These are phyloP conservation scores for Xiphorhynchus erythropygius DNA, from an alignment of 2,797 vertebrate genomes.

Conservation along the genomic window DNA sequence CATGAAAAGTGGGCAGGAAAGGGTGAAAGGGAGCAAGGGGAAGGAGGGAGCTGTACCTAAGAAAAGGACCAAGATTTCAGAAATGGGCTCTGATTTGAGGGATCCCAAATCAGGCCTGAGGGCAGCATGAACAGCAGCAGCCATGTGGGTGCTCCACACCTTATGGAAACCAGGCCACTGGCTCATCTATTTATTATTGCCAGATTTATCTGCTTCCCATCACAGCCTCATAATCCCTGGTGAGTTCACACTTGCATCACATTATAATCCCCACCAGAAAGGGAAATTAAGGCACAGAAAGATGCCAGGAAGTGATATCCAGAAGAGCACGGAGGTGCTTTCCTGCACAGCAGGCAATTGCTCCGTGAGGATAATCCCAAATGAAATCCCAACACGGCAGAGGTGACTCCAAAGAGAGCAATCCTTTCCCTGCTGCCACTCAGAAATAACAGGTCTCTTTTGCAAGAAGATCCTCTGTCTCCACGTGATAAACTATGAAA, in stretches of 20 bases:
- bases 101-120: not conserved
- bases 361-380: not conserved
- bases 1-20: not conserved
- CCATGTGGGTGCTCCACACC: slow-evolving; percentile 7
- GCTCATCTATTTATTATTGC: not conserved
- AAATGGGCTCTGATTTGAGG: not conserved
- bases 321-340: not conserved
- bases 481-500: not conserved
- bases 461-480: not conserved
- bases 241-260: not conserved
- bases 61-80: not conserved
- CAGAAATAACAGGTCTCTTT: not conserved
- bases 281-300: not conserved
- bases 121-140: not conserved
- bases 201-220: not conserved
- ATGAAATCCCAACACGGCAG: not conserved
- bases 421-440: not conserved
- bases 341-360: not conserved
- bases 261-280: not conserved
- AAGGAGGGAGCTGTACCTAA: not conserved
- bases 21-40: not conserved
- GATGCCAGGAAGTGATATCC: not conserved
- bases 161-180: not conserved
- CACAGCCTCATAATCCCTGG: not conserved
- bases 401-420: not conserved